phyloP scores from a whole-genome alignment of 2,888 invertebrate genomes.

The Athalia cordata region DNA sequence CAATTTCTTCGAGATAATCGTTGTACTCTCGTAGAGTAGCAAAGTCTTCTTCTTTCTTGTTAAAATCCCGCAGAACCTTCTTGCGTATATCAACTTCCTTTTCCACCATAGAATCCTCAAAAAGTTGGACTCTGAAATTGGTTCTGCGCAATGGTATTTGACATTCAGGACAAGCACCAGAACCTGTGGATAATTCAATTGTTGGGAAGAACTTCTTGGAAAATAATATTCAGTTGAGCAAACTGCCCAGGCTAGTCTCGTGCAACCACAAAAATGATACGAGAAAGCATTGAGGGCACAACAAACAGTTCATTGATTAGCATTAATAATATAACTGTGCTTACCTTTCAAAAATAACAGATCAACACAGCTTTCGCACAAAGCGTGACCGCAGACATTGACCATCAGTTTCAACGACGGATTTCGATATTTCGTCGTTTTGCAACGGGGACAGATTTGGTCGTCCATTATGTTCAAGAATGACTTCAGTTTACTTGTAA shows the following conservation, averaged over 20 bases:
- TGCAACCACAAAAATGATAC: too few species aligned
- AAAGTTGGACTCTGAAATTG: constrained; percentile 95
- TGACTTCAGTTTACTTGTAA: background rate
- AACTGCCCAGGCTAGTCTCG: too few species aligned
- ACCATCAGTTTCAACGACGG: constrained; percentile 98
- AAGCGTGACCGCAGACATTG: constrained; percentile 97
- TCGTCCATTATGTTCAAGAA: constrained; percentile 79
- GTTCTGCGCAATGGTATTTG: constrained; percentile 89
- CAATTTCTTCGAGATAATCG: constrained; percentile 97
- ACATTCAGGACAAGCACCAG: constrained; percentile 96
- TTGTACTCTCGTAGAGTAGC: constrained; percentile 88
- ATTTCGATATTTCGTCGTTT: constrained; percentile 97
- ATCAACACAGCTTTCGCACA: constrained; percentile 98
- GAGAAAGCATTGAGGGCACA: too few species aligned
- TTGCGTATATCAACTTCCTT: constrained; percentile 98
- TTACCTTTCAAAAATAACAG: constrained; percentile 94
- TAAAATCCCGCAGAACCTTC: constrained; percentile 91
- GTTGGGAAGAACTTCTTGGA: too few species aligned
- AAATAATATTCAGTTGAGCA: too few species aligned
- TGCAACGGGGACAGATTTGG: constrained; percentile 95
- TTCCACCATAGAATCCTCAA: constrained; percentile 97
- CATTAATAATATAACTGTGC: too few species aligned
- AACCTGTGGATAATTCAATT: constrained; percentile 76
- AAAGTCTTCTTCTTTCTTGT: constrained; percentile 97
- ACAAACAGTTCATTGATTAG: too few species aligned